These are phyloP conservation scores for Hafferia zeledoni DNA, from an alignment of 2,797 vertebrate species.

Conservation along the genomic window DNA sequence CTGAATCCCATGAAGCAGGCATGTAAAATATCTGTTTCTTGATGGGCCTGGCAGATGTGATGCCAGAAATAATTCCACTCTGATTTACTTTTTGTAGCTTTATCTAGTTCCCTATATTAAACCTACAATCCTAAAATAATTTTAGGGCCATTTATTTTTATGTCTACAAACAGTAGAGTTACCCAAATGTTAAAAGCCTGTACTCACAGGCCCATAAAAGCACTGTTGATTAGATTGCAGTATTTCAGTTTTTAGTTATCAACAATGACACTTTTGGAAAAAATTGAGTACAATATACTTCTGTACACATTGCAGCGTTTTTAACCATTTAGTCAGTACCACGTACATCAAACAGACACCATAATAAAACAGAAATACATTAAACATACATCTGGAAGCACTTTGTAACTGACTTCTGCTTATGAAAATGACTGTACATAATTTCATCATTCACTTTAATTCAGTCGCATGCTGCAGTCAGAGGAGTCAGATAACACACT, in stretches of 20 bases:
- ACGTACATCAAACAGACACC: constrained; percentile 64
- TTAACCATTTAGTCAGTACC: constrained; percentile 69
- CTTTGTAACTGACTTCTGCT: constrained; percentile 65
- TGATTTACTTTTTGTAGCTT: constrained; percentile 62
- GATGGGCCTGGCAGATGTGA: constrained; percentile 61
- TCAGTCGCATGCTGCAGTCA: constrained; percentile 42
- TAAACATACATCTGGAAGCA: constrained; percentile 67
- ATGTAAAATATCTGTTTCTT: constrained; percentile 60
- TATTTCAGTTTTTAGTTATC: constrained; percentile 76
- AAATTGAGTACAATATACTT: constrained; percentile 61
- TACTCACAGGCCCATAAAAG: constrained; percentile 64
- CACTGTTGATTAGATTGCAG: constrained; percentile 68
- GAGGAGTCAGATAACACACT: constrained; percentile 13
- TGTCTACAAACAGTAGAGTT: constrained; percentile 73
- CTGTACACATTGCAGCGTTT: constrained; percentile 49
- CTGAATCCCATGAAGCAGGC: constrained; percentile 22
- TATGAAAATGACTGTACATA: constrained; percentile 33
- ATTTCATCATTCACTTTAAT: constrained; percentile 52
- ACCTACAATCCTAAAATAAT: constrained; percentile 75
- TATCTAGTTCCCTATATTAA: constrained; percentile 49
- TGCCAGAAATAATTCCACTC: constrained; percentile 61
- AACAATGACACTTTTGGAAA: constrained; percentile 65
- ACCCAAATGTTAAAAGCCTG: constrained; percentile 77
- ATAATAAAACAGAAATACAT: constrained; percentile 67
- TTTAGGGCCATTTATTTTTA: constrained; percentile 75